phyloP scores from a whole-genome alignment of 2,113 vertebrate species.

The Syngnathoides biaculeatus region DNA sequence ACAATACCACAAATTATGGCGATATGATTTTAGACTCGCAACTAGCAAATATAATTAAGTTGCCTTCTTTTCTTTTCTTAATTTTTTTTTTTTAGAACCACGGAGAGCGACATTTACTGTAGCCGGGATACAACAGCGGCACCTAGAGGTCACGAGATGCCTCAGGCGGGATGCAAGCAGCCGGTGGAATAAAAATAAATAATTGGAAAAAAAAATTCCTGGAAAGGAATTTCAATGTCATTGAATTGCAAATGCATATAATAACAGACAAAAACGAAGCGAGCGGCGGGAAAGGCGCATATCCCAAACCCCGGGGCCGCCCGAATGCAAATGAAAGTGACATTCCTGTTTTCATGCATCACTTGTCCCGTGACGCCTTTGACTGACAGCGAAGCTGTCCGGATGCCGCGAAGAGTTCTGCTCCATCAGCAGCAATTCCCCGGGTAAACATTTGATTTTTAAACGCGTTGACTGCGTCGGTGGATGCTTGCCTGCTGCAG shows the following conservation, averaged over 20 bases:
- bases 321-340: slow-evolving; percentile 51
- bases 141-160: slow-evolving; percentile 15
- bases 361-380: slow-evolving; percentile 45
- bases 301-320: slow-evolving; percentile 25
- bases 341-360: slow-evolving; percentile 58
- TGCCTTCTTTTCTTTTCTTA: neutral
- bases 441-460: slow-evolving; percentile 28
- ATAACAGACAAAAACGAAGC: neutral
- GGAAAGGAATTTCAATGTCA: neutral
- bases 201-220: neutral
- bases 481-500: neutral
- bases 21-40: neutral
- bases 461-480: slow-evolving; percentile 16
- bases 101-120: slow-evolving; percentile 37
- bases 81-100: slow-evolving; percentile 53
- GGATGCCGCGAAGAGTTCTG: slow-evolving; percentile 39
- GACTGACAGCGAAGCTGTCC: slow-evolving; percentile 40
- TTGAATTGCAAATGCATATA: slow-evolving; percentile 2
- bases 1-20: neutral
- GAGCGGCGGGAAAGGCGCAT: neutral
- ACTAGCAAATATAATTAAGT: neutral
- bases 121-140: slow-evolving; percentile 42
- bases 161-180: neutral
- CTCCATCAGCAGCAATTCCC: slow-evolving; percentile 35
- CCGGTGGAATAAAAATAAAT: no score